phyloP scores from a whole-genome alignment of 2,797 vertebrate species.

The Carduelis carduelis region DNA sequence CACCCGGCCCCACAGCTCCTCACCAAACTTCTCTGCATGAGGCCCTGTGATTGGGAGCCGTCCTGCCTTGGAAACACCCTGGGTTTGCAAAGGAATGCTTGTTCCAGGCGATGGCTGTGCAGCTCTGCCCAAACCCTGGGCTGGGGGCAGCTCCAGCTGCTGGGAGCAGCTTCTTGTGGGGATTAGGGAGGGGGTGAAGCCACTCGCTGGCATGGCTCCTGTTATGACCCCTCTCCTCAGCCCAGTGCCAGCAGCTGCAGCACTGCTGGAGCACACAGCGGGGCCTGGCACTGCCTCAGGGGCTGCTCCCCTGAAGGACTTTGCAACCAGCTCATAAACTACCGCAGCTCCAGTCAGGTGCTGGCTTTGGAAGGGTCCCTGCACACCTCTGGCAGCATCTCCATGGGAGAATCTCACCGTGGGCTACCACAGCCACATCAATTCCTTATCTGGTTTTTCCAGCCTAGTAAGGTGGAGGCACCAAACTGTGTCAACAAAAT shows the following conservation, averaged over 20 bases:
- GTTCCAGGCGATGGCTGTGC: neutral
- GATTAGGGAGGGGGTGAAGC: neutral
- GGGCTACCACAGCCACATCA: neutral
- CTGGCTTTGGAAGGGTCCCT: neutral
- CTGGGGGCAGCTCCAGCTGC: neutral
- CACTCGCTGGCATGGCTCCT: rapidly evolving
- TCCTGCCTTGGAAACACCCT: neutral
- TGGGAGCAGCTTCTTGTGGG: neutral
- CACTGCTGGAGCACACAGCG: rapidly evolving
- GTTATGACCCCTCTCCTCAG: neutral
- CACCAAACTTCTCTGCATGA: neutral
- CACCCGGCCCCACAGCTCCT: neutral
- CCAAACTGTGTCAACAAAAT: neutral
- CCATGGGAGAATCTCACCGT: neutral
- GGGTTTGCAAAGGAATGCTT: neutral
- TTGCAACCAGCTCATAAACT: neutral
- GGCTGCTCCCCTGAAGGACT: neutral
- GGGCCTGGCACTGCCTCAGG: neutral
- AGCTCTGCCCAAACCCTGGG: neutral
- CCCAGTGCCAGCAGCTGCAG: neutral
- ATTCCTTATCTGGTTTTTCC: neutral
- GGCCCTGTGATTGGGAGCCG: neutral
- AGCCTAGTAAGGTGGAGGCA: neutral
- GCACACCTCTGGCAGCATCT: neutral
- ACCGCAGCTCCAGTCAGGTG: neutral